These are phyloP conservation scores for Gambusia yucatana DNA, from an alignment of 2,797 vertebrate genomes.

Conservation along the genomic window DNA sequence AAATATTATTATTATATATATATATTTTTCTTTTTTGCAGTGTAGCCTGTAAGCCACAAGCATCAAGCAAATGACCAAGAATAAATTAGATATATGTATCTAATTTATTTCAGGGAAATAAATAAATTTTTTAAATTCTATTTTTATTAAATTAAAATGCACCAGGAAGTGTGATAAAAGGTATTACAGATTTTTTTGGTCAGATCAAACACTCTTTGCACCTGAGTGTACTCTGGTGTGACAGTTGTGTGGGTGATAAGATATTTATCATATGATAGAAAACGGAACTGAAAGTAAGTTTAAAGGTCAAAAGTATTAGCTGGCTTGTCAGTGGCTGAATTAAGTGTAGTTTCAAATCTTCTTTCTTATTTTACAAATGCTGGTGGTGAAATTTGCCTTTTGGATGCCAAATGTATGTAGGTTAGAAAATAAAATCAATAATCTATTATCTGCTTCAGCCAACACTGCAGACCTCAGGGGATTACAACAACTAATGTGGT, in stretches of 20 bases:
- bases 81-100: background rate
- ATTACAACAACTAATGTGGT: background rate
- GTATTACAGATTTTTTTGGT: background rate
- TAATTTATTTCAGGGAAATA: background rate
- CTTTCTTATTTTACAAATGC: background rate
- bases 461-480: background rate
- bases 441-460: background rate
- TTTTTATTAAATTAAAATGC: background rate
- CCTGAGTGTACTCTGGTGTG: background rate
- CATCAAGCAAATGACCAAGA: background rate
- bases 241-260: background rate
- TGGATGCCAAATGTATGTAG: background rate
- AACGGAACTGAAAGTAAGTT: constrained; percentile 2
- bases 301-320: background rate
- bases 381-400: background rate
- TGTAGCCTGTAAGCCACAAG: background rate
- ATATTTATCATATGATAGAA: background rate
- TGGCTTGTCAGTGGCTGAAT: background rate
- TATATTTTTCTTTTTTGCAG: too few relatives aligned
- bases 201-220: background rate
- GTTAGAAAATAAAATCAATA: background rate
- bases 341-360: background rate
- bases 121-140: background rate
- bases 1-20: too few relatives aligned
- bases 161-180: background rate